Base-by-base conservation (phyloP, 2,888 invertebrate genomes). In the Epistrophella euchroma region DNA sequence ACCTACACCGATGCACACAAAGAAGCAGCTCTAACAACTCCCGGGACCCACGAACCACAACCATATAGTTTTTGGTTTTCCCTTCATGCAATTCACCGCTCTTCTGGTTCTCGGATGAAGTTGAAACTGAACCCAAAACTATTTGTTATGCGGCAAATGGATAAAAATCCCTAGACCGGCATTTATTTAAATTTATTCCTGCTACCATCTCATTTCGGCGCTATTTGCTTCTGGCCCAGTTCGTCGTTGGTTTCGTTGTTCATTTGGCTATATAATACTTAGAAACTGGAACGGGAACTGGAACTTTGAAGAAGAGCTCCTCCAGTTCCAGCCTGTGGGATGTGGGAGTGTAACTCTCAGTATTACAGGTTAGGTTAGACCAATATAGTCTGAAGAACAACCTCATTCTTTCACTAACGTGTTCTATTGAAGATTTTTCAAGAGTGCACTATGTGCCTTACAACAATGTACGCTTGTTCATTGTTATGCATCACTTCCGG, bases 141-240 rank as follows among this genome's bases (percentile, higher is more conserved):
- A 88, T 90, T 91, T 91, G 91, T 91, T 91, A 91, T 91, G 91
- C 91, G 90, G 91, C 91, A 91, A 91, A 91, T 91, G 91, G 90
- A 91, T 90, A 91, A 91, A 92, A 92, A 91, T 91, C 91, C 91
- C 91, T 90, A 91, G 91, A 91, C 92, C 92, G 92, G 91, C 91
- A 91, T 92, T 92, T 92, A 92, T 92, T 92, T 92, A 92, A 92
- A 92, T 92, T 92, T 92, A 91, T 92, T 90, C 92, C 90, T 90
- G 89, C 88, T 90, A 92, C 91, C 91, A 90, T 91, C 91, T 91
- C 91, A 90, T 91, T 91, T 91, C 90, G 90, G 90, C 89, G 90
- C 89, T 90, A 89, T 91, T 89, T 90, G 90, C 90, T 88, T 73
- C 77, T 88, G 80, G 79, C 80, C 77, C 71, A 64, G 75, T 81